Base-by-base conservation (phyloP, 2,113 vertebrate species). In the Ifrita kowaldi region DNA sequence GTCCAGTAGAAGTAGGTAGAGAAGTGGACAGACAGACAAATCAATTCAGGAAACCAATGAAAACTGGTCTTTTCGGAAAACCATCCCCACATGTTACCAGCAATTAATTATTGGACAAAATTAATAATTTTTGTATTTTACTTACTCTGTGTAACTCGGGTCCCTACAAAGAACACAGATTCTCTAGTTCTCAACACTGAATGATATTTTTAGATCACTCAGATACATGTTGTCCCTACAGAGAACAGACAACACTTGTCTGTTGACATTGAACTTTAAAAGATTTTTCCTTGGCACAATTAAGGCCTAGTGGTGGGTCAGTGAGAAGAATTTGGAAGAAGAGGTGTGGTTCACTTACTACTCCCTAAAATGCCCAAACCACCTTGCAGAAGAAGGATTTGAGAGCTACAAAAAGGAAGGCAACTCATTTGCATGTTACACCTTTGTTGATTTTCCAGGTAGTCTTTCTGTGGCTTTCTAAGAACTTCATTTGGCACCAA, bases 181-280 rank as follows among this genome's bases (percentile, higher is more conserved):
- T 77, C 37, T 80, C 70, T 53, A 83, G 44, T 83, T 94, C 90
- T 93, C 70, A 82, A 64, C 23, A 56, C 1, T 84, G 44, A 89
- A 89, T 21, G 14, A 3, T 89, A 94, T 91, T 97, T 94, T 95
- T 93, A 94, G 78, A 85, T 85, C 62, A 30, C 50, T 90, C 46
- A 46, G 87, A 84, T 93, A 93, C 84, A 89, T 32, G 53, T 21
- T 95, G 95, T 92, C 67, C 85, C 76, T 52, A 33, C 74, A 64
- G 44, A 91, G 84, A 91, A 95, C 87, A 95, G 84, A 73, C 56
- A 96, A 87, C 65, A 79, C 62, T 91, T 60, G 67, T 57, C 78
- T 85, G 70, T 81, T 93, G 95, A 91, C 69, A 88, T 3, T 91
- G 69, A 97, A 85, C 82, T 95, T 83, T 53, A 44, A 30, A 81